phyloP scores from a whole-genome alignment of 2,113 vertebrate species.

The Anoplopoma fimbria region DNA sequence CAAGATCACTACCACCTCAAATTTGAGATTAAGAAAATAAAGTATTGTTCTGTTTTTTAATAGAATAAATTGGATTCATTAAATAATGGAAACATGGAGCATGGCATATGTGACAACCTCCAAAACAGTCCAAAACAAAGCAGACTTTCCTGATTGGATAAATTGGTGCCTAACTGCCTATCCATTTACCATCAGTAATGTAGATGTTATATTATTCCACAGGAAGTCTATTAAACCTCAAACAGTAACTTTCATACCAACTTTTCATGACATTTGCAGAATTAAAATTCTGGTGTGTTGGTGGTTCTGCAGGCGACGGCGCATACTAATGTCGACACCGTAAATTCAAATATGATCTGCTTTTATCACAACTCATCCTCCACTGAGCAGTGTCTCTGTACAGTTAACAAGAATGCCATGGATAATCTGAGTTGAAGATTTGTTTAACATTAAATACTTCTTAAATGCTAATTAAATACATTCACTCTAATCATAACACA shows the following conservation, averaged over 20 bases:
- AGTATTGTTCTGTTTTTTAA: background rate
- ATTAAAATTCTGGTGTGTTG: slow-evolving; percentile 12
- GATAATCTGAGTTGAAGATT: slow-evolving; percentile 1
- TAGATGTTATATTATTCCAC: background rate
- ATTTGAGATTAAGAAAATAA: too few relatives aligned
- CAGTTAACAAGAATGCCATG: slow-evolving; percentile 10
- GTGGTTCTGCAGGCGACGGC: background rate
- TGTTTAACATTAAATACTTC: slow-evolving; percentile 8
- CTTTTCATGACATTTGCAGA: background rate
- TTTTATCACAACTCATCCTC: background rate
- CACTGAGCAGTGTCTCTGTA: background rate
- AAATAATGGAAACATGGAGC: background rate
- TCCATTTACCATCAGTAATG: background rate
- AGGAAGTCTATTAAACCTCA: background rate
- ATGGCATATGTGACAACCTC: background rate
- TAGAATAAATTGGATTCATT: background rate
- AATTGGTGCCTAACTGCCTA: background rate
- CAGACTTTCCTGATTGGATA: background rate
- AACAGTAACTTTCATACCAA: background rate
- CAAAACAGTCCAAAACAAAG: background rate
- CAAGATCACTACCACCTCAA: too few relatives aligned
- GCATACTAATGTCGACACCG: background rate
- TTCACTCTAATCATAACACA: slow-evolving; percentile 20
- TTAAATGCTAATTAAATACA: too few relatives aligned
- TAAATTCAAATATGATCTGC: background rate